phyloP scores from a whole-genome alignment of 30 jellyfish, hydroid and myxozoan genomes.

The Pseudorhiza aurosa region DNA sequence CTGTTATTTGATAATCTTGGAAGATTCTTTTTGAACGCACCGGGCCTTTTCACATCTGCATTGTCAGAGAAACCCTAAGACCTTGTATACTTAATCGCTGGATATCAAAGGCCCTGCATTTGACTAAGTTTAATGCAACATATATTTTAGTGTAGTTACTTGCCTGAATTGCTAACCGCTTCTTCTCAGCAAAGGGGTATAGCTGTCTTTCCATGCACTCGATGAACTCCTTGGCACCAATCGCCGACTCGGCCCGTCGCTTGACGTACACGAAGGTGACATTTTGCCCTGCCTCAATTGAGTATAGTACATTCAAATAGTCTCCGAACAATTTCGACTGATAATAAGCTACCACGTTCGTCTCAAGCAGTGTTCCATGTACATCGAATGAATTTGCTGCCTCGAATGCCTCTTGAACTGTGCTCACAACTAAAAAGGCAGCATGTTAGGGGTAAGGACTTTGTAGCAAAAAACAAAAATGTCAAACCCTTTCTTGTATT shows the following conservation, averaged over 20 bases:
- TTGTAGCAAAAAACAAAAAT: too few relatives aligned
- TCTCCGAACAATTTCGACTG: background rate
- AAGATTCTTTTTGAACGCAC: too few relatives aligned
- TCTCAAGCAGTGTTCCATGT: slow-evolving; percentile 36
- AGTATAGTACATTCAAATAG: background rate
- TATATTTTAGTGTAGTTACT: too few relatives aligned
- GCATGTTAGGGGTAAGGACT: too few relatives aligned
- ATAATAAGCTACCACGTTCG: slow-evolving; percentile 41
- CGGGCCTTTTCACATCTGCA: too few relatives aligned
- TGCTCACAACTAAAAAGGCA: slow-evolving; percentile 7
- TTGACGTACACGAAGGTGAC: slow-evolving; percentile 13
- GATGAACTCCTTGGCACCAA: slow-evolving; percentile 13
- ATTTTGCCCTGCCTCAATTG: slow-evolving; percentile 17
- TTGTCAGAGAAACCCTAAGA: too few relatives aligned
- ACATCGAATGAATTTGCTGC: slow-evolving; percentile 9
- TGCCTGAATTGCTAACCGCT: slow-evolving; percentile 9
- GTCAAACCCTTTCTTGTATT: too few relatives aligned
- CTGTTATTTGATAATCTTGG: too few relatives aligned
- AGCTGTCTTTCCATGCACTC: slow-evolving; percentile 7
- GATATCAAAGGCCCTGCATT: too few relatives aligned
- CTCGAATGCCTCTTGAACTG: slow-evolving; percentile 36
- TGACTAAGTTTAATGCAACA: too few relatives aligned
- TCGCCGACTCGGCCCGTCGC: background rate
- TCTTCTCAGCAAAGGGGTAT: background rate
- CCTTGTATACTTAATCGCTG: too few relatives aligned